Conservation (phyloP, 2,888 invertebrate species). For the Platerodrilus igneus region DNA sequence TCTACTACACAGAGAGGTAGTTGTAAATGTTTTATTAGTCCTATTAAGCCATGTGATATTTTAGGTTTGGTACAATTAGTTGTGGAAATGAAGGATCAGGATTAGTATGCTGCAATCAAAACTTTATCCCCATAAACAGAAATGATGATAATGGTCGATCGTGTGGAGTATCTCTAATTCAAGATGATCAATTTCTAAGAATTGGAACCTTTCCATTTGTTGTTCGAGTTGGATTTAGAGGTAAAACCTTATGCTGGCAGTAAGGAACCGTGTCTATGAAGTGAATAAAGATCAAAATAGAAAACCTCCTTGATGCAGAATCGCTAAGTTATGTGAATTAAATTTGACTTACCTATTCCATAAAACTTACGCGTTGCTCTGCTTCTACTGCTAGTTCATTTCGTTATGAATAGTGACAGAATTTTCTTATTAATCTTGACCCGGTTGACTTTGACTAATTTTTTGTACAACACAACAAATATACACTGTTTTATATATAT, state of each 20-base stretch:
- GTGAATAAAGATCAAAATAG: too few species aligned
- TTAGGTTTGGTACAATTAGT: slow-evolving; percentile 53
- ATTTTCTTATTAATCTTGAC: too few species aligned
- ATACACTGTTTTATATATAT: too few species aligned
- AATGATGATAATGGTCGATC: slow-evolving; percentile 45
- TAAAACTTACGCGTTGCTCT: too few species aligned
- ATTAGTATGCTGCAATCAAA: slow-evolving; percentile 59
- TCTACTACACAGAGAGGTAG: slow-evolving; percentile 58
- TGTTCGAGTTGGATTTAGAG: slow-evolving; percentile 69
- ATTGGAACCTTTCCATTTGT: slow-evolving; percentile 74
- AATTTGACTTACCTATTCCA: too few species aligned
- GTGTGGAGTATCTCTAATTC: slow-evolving; percentile 63
- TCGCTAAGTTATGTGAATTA: too few species aligned
- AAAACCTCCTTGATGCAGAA: too few species aligned
- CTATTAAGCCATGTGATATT: slow-evolving; percentile 18
- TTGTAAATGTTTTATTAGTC: slow-evolving; percentile 8
- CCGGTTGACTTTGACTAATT: too few species aligned
- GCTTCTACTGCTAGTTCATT: too few species aligned
- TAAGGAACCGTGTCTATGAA: too few species aligned
- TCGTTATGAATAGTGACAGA: too few species aligned
- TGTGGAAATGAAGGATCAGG: slow-evolving; percentile 56
- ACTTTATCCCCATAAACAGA: slow-evolving; percentile 29
- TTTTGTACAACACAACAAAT: too few species aligned
- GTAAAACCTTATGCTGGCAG: slow-evolving; percentile 59
- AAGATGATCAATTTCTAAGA: slow-evolving; percentile 60